Evolutionary conservation across 2,113 vertebrate genomes (phyloP), one percentile per base, ranked within the genome.

Genomic region (Proteles cristata): DNA sequence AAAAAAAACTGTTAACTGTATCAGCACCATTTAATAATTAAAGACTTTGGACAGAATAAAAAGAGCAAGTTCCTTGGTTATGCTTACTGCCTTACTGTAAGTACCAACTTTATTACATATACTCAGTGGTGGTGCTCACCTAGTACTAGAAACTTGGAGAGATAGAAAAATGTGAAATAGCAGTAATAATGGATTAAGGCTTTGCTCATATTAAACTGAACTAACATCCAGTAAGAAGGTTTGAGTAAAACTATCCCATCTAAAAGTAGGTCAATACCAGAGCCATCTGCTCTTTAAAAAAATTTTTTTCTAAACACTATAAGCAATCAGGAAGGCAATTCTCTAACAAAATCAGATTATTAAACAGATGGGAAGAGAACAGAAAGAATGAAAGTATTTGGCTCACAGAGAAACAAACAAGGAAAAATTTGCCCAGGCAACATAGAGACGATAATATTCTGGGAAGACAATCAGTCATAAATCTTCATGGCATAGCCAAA

Each of bases 221-320:
- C 73, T 92, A 82, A 87, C 45, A 87, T 74, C 80, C 84, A 89
- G 48, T 69, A 79, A 79, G 69, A 96, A 94, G 53, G 95, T 71
- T 83, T 82, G 25, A 87, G 74, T 97, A 88, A 95, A 98, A 96
- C 83, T 63, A 92, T 65, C 71, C 58, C 73, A 81, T 93, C 48
- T 33, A 96, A 58, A 98, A 96, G 90, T 96, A 92, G 95, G 92
- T 96, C 92, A 98, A 93, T 79, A 96, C 63, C 50, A 92, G 63
- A 80, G 58, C 90, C 79, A 96, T 88, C 83, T 96, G 95, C 43
- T 95, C 95, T 91, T 89, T 21, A 33, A 83, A 66, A 82, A 53
- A 3, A 17, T 7, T 39, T 9, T 7, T 9, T 48, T 58, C n/a
- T 93, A 93, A 96, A 92, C 4, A 83, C 50, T 91, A 83, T 50